phyloP scores from a whole-genome alignment of 2,888 invertebrate species.

The Halictus ligatus region DNA sequence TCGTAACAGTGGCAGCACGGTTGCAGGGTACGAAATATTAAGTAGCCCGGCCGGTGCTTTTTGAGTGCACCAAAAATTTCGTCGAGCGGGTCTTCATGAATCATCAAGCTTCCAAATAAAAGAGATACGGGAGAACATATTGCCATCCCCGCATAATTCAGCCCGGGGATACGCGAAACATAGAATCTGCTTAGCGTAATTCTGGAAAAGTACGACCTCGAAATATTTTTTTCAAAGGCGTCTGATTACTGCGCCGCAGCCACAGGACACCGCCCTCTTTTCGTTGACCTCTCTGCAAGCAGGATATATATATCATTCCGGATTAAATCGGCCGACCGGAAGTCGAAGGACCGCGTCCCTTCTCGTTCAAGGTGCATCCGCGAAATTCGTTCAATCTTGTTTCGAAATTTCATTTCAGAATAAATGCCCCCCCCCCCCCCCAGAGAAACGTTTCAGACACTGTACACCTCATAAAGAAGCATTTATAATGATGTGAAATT shows the following conservation, averaged over 20 bases:
- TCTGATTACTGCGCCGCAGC: slow-evolving; percentile 50
- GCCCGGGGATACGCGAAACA: slow-evolving; percentile 44
- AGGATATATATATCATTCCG: slow-evolving; percentile 58
- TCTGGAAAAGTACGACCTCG: slow-evolving; percentile 49
- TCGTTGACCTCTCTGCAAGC: slow-evolving; percentile 11
- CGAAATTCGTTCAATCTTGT: not conserved
- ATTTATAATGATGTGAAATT: not conserved
- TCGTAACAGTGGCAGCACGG: not conserved
- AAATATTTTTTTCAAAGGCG: slow-evolving; percentile 68
- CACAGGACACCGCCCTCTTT: slow-evolving; percentile 22
- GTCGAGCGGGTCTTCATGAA: slow-evolving; percentile 50
- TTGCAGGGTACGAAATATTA: not conserved
- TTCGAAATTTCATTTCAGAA: not conserved
- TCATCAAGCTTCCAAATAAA: slow-evolving; percentile 53
- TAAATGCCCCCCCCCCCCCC: not conserved
- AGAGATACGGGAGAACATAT: slow-evolving; percentile 18
- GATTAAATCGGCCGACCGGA: slow-evolving; percentile 24
- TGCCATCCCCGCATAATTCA: slow-evolving; percentile 61
- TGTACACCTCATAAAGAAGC: not conserved
- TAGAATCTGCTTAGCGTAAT: slow-evolving; percentile 67
- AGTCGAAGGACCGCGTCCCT: slow-evolving; percentile 10
- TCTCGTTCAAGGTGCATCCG: slow-evolving; percentile 7
- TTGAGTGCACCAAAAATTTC: slow-evolving; percentile 55
- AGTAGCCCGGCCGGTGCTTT: slow-evolving; percentile 32
- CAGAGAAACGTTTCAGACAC: not conserved